Percentiles rank a stretch among this genome's conserved stretches.
Evolutionary conservation across 1,140 invertebrate species (phyloP).

Genomic region (Bombus pyrosoma): DNA sequence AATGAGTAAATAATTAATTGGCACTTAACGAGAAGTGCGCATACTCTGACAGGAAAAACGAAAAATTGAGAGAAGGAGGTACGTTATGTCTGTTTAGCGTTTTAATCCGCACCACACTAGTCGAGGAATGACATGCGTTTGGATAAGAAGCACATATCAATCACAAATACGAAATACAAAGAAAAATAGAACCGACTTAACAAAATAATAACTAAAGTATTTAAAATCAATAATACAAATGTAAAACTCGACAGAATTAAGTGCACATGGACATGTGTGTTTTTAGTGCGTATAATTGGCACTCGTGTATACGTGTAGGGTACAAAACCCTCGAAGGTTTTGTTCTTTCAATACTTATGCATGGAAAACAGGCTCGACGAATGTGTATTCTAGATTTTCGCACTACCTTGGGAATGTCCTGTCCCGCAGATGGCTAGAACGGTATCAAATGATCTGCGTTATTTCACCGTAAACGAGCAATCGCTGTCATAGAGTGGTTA

Average conservation of each 20-base stretch:
- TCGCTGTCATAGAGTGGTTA: constrained; percentile 42
- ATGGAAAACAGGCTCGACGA: constrained; percentile 55
- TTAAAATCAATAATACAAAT: neutral
- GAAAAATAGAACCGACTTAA: neutral
- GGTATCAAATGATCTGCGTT: constrained; percentile 71
- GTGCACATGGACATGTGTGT: constrained; percentile 16
- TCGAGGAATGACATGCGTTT: constrained; percentile 36
- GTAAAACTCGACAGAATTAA: constrained; percentile 15
- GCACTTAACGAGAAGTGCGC: too few relatives aligned
- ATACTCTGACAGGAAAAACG: neutral
- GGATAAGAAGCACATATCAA: constrained; percentile 28
- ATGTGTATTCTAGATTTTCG: constrained; percentile 68
- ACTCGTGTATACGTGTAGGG: constrained; percentile 39
- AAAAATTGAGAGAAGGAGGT: neutral
- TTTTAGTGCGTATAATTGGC: constrained; percentile 26
- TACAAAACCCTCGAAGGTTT: constrained; percentile 22
- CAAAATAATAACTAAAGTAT: constrained; percentile 1
- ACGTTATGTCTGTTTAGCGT: too few relatives aligned
- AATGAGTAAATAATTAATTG: too few relatives aligned
- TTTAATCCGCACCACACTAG: neutral
- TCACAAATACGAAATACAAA: constrained; percentile 13
- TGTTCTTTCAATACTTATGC: constrained; percentile 63
- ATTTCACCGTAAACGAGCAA: constrained; percentile 59
- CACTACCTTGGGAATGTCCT: constrained; percentile 94
- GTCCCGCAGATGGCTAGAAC: constrained; percentile 92